phyloP scores from a whole-genome alignment of 2,797 vertebrate species.

The Megalops cyprinoides region DNA sequence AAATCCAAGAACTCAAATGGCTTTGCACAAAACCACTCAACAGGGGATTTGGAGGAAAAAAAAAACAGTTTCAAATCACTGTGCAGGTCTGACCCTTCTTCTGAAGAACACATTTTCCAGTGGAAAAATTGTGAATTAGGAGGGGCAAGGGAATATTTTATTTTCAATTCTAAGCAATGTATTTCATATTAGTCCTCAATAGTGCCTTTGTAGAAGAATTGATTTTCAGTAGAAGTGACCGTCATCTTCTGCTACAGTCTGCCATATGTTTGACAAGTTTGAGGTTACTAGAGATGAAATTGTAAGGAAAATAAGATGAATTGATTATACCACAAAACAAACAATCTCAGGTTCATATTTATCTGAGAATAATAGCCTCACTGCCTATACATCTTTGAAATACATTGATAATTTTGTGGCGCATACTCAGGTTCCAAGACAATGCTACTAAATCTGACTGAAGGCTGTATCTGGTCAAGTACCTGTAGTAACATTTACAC shows the following conservation, averaged over 20 bases:
- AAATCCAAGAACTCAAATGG: not conserved
- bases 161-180: not conserved
- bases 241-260: not conserved
- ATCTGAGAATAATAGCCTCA: not conserved
- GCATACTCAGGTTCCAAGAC: no score
- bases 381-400: not conserved
- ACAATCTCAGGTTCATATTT: no score
- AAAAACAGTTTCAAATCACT: not conserved
- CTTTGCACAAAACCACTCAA: not conserved
- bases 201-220: not conserved
- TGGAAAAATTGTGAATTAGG: not conserved
- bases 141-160: not conserved
- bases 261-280: not conserved
- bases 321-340: not conserved
- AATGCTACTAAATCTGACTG: no score
- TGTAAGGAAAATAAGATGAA: not conserved
- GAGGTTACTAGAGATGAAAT: not conserved
- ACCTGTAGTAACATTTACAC: not conserved
- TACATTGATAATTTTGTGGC: no score
- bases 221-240: not conserved
- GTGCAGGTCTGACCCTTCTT: not conserved
- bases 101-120: conserved; percentile 10
- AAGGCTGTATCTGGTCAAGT: not conserved
- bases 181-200: not conserved
- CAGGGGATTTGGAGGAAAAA: not conserved